Base-by-base conservation (phyloP, 2,797 vertebrate genomes). In the Hippopotamyrus pictus region DNA sequence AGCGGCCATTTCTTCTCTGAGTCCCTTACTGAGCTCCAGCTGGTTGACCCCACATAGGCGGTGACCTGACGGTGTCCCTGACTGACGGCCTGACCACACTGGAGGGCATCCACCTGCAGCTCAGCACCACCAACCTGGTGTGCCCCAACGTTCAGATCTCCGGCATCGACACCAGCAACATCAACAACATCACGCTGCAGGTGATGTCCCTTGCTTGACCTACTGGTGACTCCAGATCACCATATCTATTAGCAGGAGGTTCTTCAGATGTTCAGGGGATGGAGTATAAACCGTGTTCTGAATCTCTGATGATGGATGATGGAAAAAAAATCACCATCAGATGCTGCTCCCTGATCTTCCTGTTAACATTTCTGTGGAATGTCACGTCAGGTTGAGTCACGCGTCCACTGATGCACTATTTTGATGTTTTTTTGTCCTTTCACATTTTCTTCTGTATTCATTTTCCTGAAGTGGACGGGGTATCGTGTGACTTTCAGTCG, bases 151-250 rank as follows among this genome's bases (percentile, higher is more conserved):
- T 99, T 88, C 99, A 99, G 93, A 99, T 99, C 93, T 99, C 99
- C 29, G 99, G 98, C 92, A 97, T 99, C 25, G 98, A 99, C 89
- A 92, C 98, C 73, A 96, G 96, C 92, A 97, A 96, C 95, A 98
- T 99, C 93, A 99, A 99, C 94, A 99, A 99, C 92, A 99, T 99
- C 95, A 99, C 98, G 0, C 91, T 99, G 59, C 99, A 99, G 98
- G 99, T 99, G 89, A 46, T 90, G 86, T 59, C 17, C 1, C 83
- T 85, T 7, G 9, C 44, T 12, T 14, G 44, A 25, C 50, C 46
- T 51, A 25, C n/a, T 4, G 46, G 19, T 41, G 33, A 25, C 22
- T 33, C 62, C 65, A 69, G 25, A 29, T 65, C 65, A 1, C 25
- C 12, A 3, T 19, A 33, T 25, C 8, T 12, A 29, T 12, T 12